These are phyloP conservation scores for Halictus rubicundus DNA, from an alignment of 1,140 invertebrate genomes.

Conservation along the genomic window DNA sequence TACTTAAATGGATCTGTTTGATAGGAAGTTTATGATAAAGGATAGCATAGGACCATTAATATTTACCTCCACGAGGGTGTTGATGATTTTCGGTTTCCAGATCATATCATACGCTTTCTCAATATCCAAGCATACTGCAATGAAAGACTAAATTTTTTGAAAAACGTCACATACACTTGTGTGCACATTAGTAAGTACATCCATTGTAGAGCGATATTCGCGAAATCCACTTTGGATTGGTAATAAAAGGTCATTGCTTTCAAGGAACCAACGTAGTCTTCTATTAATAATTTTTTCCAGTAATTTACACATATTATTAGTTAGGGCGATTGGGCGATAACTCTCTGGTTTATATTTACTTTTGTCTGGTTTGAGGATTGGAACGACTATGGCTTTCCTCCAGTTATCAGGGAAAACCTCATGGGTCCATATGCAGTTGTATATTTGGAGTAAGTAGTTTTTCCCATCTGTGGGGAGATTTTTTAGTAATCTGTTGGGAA, in stretches of 20 bases:
- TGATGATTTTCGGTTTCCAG: background rate
- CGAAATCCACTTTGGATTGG: background rate
- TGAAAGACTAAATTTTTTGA: too few species aligned
- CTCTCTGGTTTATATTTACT: background rate
- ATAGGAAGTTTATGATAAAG: slow-evolving; percentile 7
- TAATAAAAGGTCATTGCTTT: background rate
- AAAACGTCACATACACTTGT: slow-evolving; percentile 1
- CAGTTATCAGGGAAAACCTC: background rate
- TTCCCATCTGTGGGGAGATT: too few species aligned
- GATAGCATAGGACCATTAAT: background rate
- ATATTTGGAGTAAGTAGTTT: too few species aligned
- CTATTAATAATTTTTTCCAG: background rate
- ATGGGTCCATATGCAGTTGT: too few species aligned
- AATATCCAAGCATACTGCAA: too few species aligned
- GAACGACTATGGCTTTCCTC: background rate
- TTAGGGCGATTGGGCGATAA: background rate
- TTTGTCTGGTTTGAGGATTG: background rate
- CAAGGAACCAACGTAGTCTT: background rate
- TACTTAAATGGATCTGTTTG: background rate
- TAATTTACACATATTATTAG: background rate
- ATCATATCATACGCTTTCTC: slow-evolving; percentile 4
- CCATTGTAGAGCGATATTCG: background rate
- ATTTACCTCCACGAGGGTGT: background rate
- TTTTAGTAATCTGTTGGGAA: too few species aligned
- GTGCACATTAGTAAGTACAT: background rate